Evolutionary conservation across 2,113 vertebrate species (phyloP).

Genomic region (Cariama cristata): DNA sequence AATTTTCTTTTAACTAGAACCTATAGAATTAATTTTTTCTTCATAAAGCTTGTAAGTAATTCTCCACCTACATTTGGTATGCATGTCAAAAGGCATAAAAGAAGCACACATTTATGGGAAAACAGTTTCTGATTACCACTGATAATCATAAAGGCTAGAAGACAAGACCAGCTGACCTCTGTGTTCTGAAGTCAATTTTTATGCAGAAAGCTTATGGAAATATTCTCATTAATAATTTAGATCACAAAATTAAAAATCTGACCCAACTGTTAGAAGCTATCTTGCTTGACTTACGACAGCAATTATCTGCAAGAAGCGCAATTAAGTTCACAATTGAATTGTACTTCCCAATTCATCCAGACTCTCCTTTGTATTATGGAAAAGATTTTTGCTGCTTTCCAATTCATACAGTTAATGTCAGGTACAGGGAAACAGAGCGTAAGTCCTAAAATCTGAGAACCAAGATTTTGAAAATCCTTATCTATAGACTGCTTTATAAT

Average conservation of each 20-base stretch:
- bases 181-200: constrained; percentile 53
- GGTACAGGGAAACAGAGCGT: neutral
- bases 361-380: neutral
- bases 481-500: neutral
- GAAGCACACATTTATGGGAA: neutral
- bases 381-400: neutral
- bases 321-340: constrained; percentile 51
- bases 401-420: neutral
- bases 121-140: neutral
- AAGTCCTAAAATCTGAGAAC: neutral
- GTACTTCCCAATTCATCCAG: neutral
- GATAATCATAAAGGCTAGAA: neutral
- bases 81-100: neutral
- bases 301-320: constrained; percentile 59
- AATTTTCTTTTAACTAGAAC: neutral
- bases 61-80: neutral
- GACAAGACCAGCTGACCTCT: neutral
- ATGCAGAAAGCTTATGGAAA: constrained; percentile 44
- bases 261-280: constrained; percentile 51
- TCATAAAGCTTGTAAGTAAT: neutral
- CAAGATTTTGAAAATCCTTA: neutral
- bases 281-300: constrained; percentile 62
- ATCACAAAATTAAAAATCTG: constrained; percentile 66
- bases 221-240: constrained; percentile 74
- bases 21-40: neutral